Evolutionary conservation across 2,113 vertebrate genomes (phyloP), one percentile per base, ranked within the genome.

Genomic region (Oplegnathus fasciatus): DNA sequence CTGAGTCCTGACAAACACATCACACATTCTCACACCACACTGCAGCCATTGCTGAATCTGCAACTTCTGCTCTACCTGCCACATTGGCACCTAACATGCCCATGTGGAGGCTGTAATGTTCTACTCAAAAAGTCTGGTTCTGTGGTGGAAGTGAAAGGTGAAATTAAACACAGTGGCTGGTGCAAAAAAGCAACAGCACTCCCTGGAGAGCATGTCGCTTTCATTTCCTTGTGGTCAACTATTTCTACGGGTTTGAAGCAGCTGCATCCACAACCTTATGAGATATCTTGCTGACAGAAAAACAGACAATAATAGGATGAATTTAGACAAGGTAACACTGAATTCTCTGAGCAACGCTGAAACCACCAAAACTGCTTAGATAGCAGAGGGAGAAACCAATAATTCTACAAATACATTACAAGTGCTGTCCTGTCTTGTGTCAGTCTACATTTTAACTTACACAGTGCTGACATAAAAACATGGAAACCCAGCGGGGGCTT

Each of bases 1-100:
- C 44, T 30, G 55, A 69, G 66, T 50, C 30, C 78, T n/a, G 78
- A 44, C 57, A 37, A 80, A 62, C 66, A 50, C 55, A 40, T 10
- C 42, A 34, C 2, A 34, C 65, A 62, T 52, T 60, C 76, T 78
- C 65, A 46, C 40, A 60, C 13, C 66, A 5, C 72, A 22, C 14
- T 22, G n/a, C 34, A 68, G 64, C 66, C 37, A 9, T 15, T 9
- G 62, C n/a, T 55, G 50, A 55, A 42, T 40, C 3, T 32, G 62
- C 62, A 54, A 3, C 46, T 28, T 0, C n/a, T 5, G 15, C 40
- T 75, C 73, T 6, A n/a, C 62, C 46, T 17, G 9, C 72, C 66
- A 58, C 54, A 58, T 34, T 32, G 32, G 57, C 78, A 11, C 57
- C 58, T 64, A 76, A 65, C 67, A 15, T 65, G 61, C 24, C 67